Base-by-base conservation (phyloP, 2,113 vertebrate genomes). In the Odobenus rosmarus region DNA sequence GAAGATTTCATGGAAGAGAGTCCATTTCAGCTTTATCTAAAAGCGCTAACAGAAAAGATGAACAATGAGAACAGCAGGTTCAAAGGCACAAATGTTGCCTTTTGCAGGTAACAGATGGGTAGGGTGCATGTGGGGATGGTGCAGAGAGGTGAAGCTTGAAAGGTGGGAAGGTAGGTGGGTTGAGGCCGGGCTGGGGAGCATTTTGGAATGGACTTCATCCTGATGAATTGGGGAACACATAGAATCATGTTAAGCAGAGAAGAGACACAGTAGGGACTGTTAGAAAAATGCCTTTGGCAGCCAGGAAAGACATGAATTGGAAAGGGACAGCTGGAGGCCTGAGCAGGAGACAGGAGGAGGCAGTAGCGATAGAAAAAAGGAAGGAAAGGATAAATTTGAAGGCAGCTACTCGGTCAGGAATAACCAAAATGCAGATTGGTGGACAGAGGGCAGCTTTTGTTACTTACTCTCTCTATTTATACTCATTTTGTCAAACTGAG, bases 101-200 rank as follows among this genome's bases (percentile, higher is more conserved):
- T 71, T 79, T 18, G 39, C 9, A 1, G 80, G 71, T 72, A 62
- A 7, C 42, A 36, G 8, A 64, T 14, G 31, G 18, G 36, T 4
- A 28, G 31, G n/a, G 18, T 1, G 2, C 12, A 3, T 12, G 2
- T 11, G 16, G 2, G 36, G 15, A n/a, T 31, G 26, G 28, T 39
- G 36, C 79, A 46, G 5, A 88, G 79, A 92, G 24, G 59, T 23
- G 64, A 59, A 69, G 23, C 39, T 23, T 9, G 62, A 61, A 59
- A 57, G 61, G 18, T 46, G 23, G 59, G 76, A 83, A 55, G 46
- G 83, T 15, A 5, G 71, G 33, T 14, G 4, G 6, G 18, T 28
- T 72, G 62, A 39, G 62, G 33, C 3, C 0, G 24, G 74, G 26
- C 26, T 28, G 3, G 36, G n/a, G 24, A 81, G 62, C 81, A 33